These are phyloP conservation scores for Agrypnus murinus DNA, from an alignment of 2,888 invertebrate species.

Conservation along the genomic window DNA sequence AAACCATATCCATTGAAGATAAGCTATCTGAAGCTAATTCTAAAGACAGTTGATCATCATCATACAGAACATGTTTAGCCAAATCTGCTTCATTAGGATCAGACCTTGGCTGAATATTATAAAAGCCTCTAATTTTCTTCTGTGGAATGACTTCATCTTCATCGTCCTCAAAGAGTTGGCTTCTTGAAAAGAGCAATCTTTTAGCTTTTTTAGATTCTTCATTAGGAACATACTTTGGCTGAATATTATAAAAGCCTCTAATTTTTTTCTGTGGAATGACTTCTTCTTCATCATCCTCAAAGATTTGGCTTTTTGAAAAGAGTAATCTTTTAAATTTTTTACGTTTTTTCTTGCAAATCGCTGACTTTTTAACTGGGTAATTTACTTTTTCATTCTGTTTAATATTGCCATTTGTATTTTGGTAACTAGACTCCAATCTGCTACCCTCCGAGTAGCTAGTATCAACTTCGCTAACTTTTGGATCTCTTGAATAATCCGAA, in stretches of 20 bases:
- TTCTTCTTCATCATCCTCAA: background rate
- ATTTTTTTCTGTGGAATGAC: constrained; percentile 29
- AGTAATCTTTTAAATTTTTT: too few species aligned
- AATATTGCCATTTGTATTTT: too few species aligned
- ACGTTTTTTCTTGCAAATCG: too few species aligned
- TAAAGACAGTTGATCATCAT: constrained; percentile 8
- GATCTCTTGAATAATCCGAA: too few species aligned
- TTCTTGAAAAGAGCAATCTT: background rate
- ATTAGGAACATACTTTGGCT: background rate
- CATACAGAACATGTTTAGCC: background rate
- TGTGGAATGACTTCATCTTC: constrained; percentile 18
- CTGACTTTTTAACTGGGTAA: too few species aligned
- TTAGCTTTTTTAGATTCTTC: background rate
- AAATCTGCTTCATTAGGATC: constrained; percentile 14
- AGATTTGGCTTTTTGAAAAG: background rate
- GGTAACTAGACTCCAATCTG: background rate
- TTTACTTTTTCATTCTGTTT: too few species aligned
- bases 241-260: constrained; percentile 7
- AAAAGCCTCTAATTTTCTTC: constrained; percentile 20
- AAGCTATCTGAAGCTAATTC: constrained; percentile 21
- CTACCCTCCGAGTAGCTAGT: background rate
- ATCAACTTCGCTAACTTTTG: too few species aligned
- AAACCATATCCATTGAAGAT: background rate
- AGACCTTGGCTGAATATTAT: background rate
- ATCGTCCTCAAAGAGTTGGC: background rate